Conservation (phyloP, 2,888 invertebrate genomes). For the Volucella bombylans region DNA sequence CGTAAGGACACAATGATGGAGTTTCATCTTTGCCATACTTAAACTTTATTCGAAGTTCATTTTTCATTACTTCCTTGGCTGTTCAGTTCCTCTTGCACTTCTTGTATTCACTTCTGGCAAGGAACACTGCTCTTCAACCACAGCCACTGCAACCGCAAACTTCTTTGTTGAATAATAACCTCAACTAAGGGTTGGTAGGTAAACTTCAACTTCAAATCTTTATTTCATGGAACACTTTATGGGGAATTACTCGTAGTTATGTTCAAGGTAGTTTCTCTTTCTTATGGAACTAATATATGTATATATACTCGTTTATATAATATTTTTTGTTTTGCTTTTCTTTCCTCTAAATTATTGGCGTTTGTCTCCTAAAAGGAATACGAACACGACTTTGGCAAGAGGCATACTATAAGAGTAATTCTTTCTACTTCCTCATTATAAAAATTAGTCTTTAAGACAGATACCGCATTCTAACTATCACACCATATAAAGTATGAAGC, state of each 20-base stretch:
- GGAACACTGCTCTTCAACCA: not conserved
- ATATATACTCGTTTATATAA: not conserved
- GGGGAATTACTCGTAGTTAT: constrained; percentile 27
- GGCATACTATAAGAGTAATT: too few species aligned
- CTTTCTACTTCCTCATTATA: too few species aligned
- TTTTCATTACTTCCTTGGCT: constrained; percentile 50
- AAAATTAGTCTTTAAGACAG: too few species aligned
- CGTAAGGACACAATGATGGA: constrained; percentile 52
- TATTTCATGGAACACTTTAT: constrained; percentile 37
- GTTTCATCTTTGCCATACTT: constrained; percentile 49
- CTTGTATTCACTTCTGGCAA: not conserved
- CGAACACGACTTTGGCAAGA: too few species aligned
- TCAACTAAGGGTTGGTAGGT: constrained; percentile 37
- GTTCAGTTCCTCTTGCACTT: not conserved
- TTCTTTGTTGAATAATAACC: constrained; percentile 69
- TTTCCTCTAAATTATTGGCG: too few species aligned
- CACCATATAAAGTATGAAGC: too few species aligned
- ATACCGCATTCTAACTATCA: too few species aligned
- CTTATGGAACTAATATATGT: not conserved
- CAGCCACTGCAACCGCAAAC: constrained; percentile 48
- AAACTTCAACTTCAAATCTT: constrained; percentile 61
- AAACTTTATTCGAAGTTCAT: constrained; percentile 61
- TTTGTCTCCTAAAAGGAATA: too few species aligned
- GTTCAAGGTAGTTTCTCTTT: not conserved
- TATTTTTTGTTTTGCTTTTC: not conserved